Percentiles rank a stretch among this genome's conserved stretches.
phyloP scores from a whole-genome alignment of 1,140 invertebrate species.

The Whitmania pigra region DNA sequence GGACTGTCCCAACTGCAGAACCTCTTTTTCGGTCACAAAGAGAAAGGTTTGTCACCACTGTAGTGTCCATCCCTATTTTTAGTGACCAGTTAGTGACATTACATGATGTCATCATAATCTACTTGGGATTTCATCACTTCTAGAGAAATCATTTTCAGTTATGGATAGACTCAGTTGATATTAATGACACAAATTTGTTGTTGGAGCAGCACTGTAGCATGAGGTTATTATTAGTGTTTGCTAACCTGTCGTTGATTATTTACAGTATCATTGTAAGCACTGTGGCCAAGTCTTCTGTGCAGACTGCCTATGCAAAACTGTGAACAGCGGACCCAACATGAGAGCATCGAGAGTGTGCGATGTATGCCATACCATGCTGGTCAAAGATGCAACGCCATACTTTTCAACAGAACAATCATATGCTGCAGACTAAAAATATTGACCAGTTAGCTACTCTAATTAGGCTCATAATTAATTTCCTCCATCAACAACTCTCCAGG shows the following conservation, averaged over 20 bases:
- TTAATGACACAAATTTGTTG: too few species aligned
- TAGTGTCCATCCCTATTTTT: too few species aligned
- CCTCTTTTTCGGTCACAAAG: slow-evolving; percentile 48
- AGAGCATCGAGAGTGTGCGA: slow-evolving; percentile 78
- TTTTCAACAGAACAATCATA: slow-evolving; percentile 76
- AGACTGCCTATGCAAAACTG: slow-evolving; percentile 65
- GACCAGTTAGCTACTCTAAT: too few species aligned
- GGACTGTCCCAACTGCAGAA: slow-evolving; percentile 71
- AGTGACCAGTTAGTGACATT: too few species aligned
- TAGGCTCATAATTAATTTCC: too few species aligned
- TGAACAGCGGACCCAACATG: slow-evolving; percentile 71
- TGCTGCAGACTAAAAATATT: slow-evolving; percentile 38
- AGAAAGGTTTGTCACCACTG: slow-evolving; percentile 49
- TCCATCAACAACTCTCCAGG: too few species aligned
- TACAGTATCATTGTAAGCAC: slow-evolving; percentile 77
- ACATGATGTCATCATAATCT: too few species aligned
- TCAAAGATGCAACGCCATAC: slow-evolving; percentile 80
- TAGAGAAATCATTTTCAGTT: too few species aligned
- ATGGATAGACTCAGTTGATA: too few species aligned
- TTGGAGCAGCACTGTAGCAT: too few species aligned
- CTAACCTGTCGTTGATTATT: slow-evolving; percentile 23
- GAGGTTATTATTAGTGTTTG: too few species aligned
- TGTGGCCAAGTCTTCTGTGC: slow-evolving; percentile 89
- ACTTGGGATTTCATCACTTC: too few species aligned
- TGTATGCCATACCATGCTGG: slow-evolving; percentile 90